Evolutionary conservation across 2,888 invertebrate genomes (phyloP), one percentile per base, ranked within the genome.

Genomic region (Leptura quadrifasciata): DNA sequence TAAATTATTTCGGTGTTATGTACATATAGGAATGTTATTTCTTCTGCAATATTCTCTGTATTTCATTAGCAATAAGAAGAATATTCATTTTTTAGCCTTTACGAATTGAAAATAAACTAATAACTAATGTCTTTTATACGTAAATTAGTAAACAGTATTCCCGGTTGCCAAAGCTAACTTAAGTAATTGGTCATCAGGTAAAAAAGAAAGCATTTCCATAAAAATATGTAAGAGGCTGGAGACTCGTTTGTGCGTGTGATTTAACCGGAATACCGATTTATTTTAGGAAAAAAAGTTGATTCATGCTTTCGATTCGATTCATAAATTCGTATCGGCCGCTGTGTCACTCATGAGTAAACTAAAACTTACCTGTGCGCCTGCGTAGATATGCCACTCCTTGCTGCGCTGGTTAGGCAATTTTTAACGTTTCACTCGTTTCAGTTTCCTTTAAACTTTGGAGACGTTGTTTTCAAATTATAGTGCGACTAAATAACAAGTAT

Each of bases 351-450:
- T 63, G 39, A 63, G 39, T 39, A 63, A 39, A 58, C 10, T 17
- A 20, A 63, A 39, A 58, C 10, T 17, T 24, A 69, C 69, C 58
- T 69, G 39, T 55, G 58, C 69, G 58, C 10, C n/a, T 35, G 69
- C 58, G 69, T 39, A 69, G 8, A 61, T 15, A 63, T 69, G 69
- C 69, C 69, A 69, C 69, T 69, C 69, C 69, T 69, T 69, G 69
- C 69, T 35, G 47, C 60, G 69, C 47, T 69, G 58, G 69, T 69
- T 69, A 69, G 69, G 69, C 69, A 12, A 69, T 69, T 69, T 69
- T 69, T 69, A 60, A 69, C 69, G 69, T 47, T 20, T 15, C n/a
- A n/a, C n/a, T n/a, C 0, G n/a, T 6, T 52, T 5, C 63, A 63
- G 63, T 63, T 39, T 63, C 35, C 8, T 69, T 69, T 20, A 58